Percentiles rank a stretch among this genome's conserved stretches.
Evolutionary conservation across 2,113 vertebrate genomes (phyloP).

Genomic region (Actinemys pallida): DNA sequence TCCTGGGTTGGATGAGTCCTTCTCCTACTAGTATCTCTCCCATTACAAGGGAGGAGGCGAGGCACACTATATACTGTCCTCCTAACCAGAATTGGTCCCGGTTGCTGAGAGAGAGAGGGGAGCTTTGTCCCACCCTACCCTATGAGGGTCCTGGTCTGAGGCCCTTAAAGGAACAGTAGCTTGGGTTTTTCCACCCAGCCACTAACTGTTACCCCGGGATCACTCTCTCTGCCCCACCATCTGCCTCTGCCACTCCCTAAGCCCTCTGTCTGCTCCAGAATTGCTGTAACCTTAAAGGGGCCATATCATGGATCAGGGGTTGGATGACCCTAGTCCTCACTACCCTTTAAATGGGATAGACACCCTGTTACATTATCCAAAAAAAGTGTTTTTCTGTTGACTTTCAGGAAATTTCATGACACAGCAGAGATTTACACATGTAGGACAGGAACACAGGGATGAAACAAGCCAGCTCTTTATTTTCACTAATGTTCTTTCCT

Average conservation of each 20-base stretch:
- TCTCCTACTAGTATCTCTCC: neutral
- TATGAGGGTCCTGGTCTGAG: neutral
- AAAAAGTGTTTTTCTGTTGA: neutral
- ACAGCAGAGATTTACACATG: neutral
- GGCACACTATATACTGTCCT: neutral
- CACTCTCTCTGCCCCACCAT: neutral
- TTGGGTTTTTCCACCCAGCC: neutral
- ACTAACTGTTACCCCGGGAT: neutral
- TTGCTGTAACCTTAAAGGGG: neutral
- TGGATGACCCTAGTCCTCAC: neutral
- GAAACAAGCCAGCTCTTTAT: neutral
- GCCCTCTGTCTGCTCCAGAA: neutral
- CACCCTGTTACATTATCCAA: neutral
- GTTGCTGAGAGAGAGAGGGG: neutral
- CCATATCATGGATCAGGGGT: neutral
- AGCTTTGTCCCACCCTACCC: neutral
- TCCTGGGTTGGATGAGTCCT: neutral
- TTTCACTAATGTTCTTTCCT: neutral
- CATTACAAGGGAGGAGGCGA: neutral
- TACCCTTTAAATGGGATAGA: neutral
- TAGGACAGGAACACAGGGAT: neutral
- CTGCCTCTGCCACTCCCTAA: neutral
- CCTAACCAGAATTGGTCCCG: neutral
- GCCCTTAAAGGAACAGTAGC: neutral
- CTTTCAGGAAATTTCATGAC: neutral